These are phyloP conservation scores for Riptortus pedestris DNA, from an alignment of 1,140 invertebrate species.

Conservation along the genomic window DNA sequence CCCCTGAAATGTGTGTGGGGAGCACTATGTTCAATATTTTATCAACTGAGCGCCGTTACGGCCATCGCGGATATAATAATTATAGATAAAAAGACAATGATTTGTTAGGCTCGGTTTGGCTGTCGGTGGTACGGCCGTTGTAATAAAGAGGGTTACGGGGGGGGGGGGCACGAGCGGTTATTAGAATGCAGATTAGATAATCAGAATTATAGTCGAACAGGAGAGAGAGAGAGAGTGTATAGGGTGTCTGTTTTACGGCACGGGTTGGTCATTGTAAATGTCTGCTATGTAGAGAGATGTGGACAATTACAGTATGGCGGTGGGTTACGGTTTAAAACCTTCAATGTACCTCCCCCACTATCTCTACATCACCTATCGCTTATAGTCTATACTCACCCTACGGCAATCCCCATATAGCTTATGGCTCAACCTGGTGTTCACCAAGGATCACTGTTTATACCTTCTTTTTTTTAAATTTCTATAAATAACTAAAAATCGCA, in stretches of 20 bases:
- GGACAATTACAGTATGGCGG: not conserved
- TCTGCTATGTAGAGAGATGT: not conserved
- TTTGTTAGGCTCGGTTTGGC: not conserved
- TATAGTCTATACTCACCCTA: too few relatives aligned
- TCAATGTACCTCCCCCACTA: too few relatives aligned
- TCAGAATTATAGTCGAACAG: conserved; percentile 2
- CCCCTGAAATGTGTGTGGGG: too few relatives aligned
- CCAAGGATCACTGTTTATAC: too few relatives aligned
- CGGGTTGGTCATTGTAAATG: too few relatives aligned
- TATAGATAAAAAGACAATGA: conserved; percentile 8
- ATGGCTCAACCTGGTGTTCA: too few relatives aligned
- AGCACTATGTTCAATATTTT: too few relatives aligned
- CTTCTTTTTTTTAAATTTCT: too few relatives aligned
- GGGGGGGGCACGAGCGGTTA: not conserved
- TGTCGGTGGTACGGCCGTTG: not conserved
- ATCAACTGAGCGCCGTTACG: not conserved
- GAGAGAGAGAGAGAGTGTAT: too few relatives aligned
- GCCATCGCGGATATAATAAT: not conserved
- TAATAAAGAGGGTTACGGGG: conserved; percentile 1
- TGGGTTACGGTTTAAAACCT: not conserved
- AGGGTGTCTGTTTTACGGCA: not conserved
- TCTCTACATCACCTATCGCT: too few relatives aligned
- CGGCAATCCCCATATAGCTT: too few relatives aligned
- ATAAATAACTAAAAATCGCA: too few relatives aligned
- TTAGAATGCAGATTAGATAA: conserved; percentile 19